Evolutionary conservation across 2,797 vertebrate genomes (phyloP).

Genomic region (Graptemys geographica): DNA sequence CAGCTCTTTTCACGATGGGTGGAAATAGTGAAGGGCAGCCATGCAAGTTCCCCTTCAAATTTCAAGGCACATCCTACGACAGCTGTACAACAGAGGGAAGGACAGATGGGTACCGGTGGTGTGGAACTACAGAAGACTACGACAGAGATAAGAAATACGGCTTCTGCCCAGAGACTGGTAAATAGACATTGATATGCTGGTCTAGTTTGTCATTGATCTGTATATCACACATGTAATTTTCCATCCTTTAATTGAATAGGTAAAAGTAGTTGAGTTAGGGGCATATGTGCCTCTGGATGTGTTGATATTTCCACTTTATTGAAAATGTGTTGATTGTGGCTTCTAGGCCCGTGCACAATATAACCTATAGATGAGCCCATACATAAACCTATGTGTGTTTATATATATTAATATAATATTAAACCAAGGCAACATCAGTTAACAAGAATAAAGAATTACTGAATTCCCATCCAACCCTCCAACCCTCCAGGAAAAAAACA

Average conservation of each 20-base stretch:
- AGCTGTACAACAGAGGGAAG: conserved; percentile 94
- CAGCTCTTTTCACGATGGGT: conserved; percentile 95
- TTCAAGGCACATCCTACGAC: conserved; percentile 90
- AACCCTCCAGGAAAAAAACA: not conserved
- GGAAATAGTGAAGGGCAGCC: conserved; percentile 93
- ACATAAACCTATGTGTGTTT: not conserved
- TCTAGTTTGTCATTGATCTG: not conserved
- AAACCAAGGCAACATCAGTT: not conserved
- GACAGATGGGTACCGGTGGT: conserved; percentile 97
- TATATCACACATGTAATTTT: not conserved
- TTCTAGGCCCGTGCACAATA: not conserved
- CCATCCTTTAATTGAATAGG: not conserved
- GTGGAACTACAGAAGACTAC: conserved; percentile 94
- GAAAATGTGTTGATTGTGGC: not conserved
- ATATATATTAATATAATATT: not conserved
- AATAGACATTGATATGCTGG: accelerated
- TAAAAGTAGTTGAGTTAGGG: not conserved
- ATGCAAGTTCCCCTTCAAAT: conserved; percentile 97
- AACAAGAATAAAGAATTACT: not conserved
- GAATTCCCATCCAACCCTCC: not conserved
- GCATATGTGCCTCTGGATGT: not conserved
- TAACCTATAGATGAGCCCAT: not conserved
- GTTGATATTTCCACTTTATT: not conserved
- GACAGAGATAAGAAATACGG: conserved; percentile 93
- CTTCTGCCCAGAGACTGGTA: conserved; percentile 98